These are phyloP conservation scores for Fregata magnificens DNA, from an alignment of 2,113 vertebrate species.

Conservation along the genomic window DNA sequence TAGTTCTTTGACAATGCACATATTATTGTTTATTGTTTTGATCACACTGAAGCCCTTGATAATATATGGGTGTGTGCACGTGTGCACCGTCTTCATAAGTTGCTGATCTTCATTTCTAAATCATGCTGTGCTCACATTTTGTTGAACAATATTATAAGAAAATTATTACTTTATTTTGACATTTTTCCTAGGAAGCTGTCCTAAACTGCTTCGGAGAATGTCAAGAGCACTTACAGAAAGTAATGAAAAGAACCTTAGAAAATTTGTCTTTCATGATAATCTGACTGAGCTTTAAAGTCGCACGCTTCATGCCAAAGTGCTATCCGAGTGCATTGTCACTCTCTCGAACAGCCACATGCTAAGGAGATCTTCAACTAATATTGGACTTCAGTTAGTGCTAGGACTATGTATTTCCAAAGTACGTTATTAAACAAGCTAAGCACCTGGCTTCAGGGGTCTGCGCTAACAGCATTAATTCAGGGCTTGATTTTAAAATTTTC, in stretches of 20 bases:
- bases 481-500: background rate
- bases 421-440: background rate
- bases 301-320: background rate
- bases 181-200: conserved; percentile 18
- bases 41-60: background rate
- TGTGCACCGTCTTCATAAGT: accelerated
- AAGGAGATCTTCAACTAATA: background rate
- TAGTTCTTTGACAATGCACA: background rate
- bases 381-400: background rate
- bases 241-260: conserved; percentile 39
- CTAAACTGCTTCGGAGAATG: conserved; percentile 31
- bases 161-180: conserved; percentile 39
- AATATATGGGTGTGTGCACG: background rate
- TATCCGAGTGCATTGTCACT: background rate
- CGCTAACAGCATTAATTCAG: accelerated
- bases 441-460: background rate
- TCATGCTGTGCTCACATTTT: background rate
- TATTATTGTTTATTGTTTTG: background rate
- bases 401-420: background rate
- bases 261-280: conserved; percentile 28
- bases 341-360: background rate
- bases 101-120: background rate
- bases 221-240: conserved; percentile 38
- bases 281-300: background rate
- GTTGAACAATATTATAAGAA: background rate